A percentile compares a stretch with the other conserved stretches of the same genome.
Conservation (phyloP, 2,888 invertebrate genomes). For the Congeria kusceri region DNA sequence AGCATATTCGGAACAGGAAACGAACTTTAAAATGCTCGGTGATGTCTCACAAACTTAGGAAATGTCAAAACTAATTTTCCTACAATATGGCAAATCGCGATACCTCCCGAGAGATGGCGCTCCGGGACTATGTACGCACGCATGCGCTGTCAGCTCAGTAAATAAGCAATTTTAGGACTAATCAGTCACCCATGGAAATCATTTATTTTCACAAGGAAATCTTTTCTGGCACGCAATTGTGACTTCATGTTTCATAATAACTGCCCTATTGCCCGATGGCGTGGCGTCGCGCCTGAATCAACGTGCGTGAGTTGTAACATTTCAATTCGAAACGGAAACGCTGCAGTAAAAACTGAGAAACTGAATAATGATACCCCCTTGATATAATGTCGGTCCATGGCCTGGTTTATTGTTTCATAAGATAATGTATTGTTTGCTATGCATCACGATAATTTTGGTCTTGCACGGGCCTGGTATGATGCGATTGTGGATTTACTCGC, state of each 20-base stretch:
- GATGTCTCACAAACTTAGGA: neutral
- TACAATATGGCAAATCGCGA: slow-evolving; percentile 43
- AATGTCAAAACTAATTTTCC: slow-evolving; percentile 45
- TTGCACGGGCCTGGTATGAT: too few species aligned
- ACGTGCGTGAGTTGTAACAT: neutral
- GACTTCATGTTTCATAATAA: slow-evolving; percentile 24
- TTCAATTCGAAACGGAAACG: neutral
- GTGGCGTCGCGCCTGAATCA: neutral
- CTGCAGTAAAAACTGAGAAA: too few species aligned
- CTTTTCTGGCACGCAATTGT: slow-evolving; percentile 42
- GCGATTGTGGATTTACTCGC: too few species aligned
- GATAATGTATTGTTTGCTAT: too few species aligned
- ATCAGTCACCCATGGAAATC: slow-evolving; percentile 56
- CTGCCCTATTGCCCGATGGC: neutral
- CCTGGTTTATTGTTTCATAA: too few species aligned
- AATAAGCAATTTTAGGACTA: slow-evolving; percentile 60
- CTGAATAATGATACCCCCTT: too few species aligned
- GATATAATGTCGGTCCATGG: too few species aligned
- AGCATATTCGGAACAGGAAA: too few species aligned
- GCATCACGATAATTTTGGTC: too few species aligned
- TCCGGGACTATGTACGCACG: slow-evolving; percentile 18
- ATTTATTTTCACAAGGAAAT: slow-evolving; percentile 47
- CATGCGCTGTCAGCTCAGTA: slow-evolving; percentile 48
- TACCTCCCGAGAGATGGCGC: slow-evolving; percentile 33
- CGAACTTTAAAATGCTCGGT: too few species aligned